These are phyloP conservation scores for Acrossocheilus fasciatus DNA, from an alignment of 2,797 vertebrate species.

Conservation along the genomic window DNA sequence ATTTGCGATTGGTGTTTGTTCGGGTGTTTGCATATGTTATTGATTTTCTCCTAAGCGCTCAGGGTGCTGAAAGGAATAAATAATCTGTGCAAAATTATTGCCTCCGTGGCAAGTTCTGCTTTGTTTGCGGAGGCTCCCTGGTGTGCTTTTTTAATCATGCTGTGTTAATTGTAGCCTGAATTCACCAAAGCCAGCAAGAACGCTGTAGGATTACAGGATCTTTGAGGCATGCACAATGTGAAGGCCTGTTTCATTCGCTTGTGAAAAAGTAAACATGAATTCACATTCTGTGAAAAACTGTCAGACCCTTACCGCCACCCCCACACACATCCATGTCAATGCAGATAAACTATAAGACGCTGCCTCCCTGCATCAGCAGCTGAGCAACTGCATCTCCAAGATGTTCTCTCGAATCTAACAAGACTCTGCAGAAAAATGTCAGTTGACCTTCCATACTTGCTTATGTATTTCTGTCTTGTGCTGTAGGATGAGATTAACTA, in stretches of 20 bases:
- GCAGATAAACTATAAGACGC: slow-evolving; percentile 21
- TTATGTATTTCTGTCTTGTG: background rate
- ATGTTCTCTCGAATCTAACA: slow-evolving; percentile 15
- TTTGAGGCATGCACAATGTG: slow-evolving; percentile 17
- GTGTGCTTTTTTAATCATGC: slow-evolving; percentile 70
- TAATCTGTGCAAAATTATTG: slow-evolving; percentile 74
- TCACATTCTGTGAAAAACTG: slow-evolving; percentile 37
- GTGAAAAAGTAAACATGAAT: slow-evolving; percentile 22
- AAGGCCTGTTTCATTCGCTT: background rate
- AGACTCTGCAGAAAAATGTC: background rate
- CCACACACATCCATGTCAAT: slow-evolving; percentile 30
- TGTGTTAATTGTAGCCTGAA: slow-evolving; percentile 63
- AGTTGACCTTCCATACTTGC: background rate
- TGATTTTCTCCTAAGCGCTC: slow-evolving; percentile 74
- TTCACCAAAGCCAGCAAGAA: slow-evolving; percentile 49
- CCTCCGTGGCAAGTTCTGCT: slow-evolving; percentile 69
- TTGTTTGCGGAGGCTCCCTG: slow-evolving; percentile 69
- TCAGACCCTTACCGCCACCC: background rate
- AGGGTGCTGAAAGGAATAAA: slow-evolving; percentile 69
- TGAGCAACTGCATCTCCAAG: slow-evolving; percentile 8
- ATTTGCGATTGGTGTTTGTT: slow-evolving; percentile 72
- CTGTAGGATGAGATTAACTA: background rate
- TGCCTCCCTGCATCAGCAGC: slow-evolving; percentile 25
- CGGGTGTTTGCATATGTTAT: slow-evolving; percentile 78
- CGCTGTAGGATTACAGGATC: slow-evolving; percentile 63